A percentile compares a stretch with the other conserved stretches of the same genome.
phyloP scores from a whole-genome alignment of 1,140 invertebrate species.

The Pogonomyrmex californicus region DNA sequence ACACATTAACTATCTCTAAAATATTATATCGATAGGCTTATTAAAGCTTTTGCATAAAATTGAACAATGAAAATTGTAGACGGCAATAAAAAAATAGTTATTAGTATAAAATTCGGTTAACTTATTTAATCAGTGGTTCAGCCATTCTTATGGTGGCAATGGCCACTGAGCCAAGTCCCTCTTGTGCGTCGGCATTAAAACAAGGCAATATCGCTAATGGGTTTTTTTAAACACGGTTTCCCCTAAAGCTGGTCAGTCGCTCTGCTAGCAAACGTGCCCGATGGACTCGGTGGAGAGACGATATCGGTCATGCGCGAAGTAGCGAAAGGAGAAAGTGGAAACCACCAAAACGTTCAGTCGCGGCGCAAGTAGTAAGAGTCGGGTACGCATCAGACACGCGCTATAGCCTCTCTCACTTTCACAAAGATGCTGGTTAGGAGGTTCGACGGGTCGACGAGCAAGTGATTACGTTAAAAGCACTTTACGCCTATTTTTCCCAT shows the following conservation, averaged over 20 bases:
- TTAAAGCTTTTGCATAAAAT: slow-evolving; percentile 22
- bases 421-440: slow-evolving; percentile 74
- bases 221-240: slow-evolving; percentile 49
- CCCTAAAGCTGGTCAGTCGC: slow-evolving; percentile 37
- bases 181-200: slow-evolving; percentile 41
- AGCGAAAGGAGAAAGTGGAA: slow-evolving; percentile 53
- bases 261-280: slow-evolving; percentile 25
- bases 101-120: slow-evolving; percentile 16
- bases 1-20: neutral
- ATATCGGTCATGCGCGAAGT: slow-evolving; percentile 7
- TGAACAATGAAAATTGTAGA: neutral
- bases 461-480: slow-evolving; percentile 84
- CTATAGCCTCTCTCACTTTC: slow-evolving; percentile 81
- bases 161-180: neutral
- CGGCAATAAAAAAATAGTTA: neutral
- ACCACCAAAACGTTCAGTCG: slow-evolving; percentile 63
- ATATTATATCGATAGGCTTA: neutral
- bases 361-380: slow-evolving; percentile 58
- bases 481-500: slow-evolving; percentile 78
- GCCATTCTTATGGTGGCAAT: slow-evolving; percentile 16
- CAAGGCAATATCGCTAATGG: slow-evolving; percentile 62
- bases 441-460: slow-evolving; percentile 66
- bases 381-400: slow-evolving; percentile 75
- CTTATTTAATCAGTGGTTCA: slow-evolving; percentile 45
- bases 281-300: neutral